A percentile compares a stretch with the other conserved stretches of the same genome.
Conservation (phyloP, 2,113 vertebrate genomes). For the Haplotaxodon microlepis region DNA sequence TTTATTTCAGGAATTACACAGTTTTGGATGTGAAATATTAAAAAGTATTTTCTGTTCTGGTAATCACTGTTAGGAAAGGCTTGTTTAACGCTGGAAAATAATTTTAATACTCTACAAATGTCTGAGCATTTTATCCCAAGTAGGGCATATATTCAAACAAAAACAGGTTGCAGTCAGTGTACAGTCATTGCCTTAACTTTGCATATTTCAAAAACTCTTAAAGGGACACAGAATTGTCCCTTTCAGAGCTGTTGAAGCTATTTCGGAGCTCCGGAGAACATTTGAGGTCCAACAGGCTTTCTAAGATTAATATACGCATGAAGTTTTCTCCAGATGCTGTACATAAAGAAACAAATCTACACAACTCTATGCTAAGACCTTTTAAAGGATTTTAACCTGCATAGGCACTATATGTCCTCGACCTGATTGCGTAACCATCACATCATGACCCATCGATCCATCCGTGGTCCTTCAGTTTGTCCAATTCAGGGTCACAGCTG, state of each 20-base stretch:
- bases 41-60: constrained; percentile 1
- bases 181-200: not conserved
- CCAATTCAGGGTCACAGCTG: not conserved
- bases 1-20: constrained; percentile 59
- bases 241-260: not conserved
- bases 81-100: not conserved
- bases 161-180: not conserved
- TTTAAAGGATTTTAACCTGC: not conserved
- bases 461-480: not conserved
- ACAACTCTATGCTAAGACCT: not conserved
- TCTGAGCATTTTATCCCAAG: not conserved
- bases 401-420: not conserved
- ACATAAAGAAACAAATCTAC: not conserved
- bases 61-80: not conserved
- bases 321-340: not conserved
- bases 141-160: not conserved
- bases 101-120: not conserved
- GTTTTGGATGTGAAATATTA: constrained; percentile 15
- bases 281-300: not conserved
- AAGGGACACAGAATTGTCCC: not conserved
- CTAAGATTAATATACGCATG: not conserved
- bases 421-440: not conserved
- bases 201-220: not conserved
- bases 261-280: not conserved
- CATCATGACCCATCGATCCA: not conserved